Evolutionary conservation across 2,113 vertebrate genomes (phyloP).

Genomic region (Glareola pratincola): DNA sequence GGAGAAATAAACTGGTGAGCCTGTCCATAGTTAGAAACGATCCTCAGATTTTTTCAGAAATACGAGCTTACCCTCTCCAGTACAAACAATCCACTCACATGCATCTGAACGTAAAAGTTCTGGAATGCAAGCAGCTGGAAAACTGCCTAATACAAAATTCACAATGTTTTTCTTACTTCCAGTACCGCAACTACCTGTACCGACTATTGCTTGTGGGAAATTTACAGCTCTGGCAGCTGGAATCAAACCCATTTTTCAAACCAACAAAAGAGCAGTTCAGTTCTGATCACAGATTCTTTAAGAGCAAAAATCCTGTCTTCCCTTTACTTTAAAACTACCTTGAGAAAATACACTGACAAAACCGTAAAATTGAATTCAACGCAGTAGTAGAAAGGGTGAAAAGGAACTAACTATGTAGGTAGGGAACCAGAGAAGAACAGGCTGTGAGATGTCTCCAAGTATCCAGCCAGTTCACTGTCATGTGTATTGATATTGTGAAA

Average conservation of each 20-base stretch:
- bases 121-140: neutral
- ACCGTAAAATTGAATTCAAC: neutral
- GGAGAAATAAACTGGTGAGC: neutral
- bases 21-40: neutral
- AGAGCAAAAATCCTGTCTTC: neutral
- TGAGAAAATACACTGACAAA: neutral
- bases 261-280: neutral
- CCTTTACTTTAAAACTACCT: neutral
- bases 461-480: neutral
- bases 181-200: neutral
- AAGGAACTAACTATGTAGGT: neutral
- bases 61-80: neutral
- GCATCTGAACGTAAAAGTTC: neutral
- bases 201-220: fast-evolving
- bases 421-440: neutral
- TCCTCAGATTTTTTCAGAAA: neutral
- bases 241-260: neutral
- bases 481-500: neutral
- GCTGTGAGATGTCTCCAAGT: neutral
- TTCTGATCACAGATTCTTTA: neutral
- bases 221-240: neutral
- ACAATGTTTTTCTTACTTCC: neutral
- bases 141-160: neutral
- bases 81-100: neutral
- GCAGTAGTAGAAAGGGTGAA: neutral